A percentile compares a stretch with the other conserved stretches of the same genome.
Conservation (phyloP, 2,113 vertebrate genomes). For the Phaetusa simplex region DNA sequence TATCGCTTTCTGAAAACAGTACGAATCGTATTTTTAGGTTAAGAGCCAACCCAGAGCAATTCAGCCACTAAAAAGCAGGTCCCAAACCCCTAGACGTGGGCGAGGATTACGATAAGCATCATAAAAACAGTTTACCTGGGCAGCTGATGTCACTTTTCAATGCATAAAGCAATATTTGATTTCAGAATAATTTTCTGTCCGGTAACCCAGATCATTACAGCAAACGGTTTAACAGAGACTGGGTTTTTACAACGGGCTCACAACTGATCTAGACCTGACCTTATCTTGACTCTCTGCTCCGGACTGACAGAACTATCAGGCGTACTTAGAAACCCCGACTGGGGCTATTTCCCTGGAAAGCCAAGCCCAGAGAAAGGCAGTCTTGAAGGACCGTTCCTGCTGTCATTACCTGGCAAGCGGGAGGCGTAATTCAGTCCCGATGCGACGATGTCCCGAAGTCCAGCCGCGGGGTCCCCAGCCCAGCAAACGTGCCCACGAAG, state of each 20-base stretch:
- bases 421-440: neutral
- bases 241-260: neutral
- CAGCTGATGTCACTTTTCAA: neutral
- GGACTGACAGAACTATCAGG: neutral
- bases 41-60: neutral
- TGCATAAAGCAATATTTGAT: neutral
- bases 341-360: neutral
- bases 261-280: neutral
- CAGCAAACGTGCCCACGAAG: neutral
- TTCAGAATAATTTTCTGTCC: neutral
- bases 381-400: neutral
- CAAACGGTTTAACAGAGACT: neutral
- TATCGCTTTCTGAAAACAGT: neutral
- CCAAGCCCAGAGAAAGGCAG: neutral
- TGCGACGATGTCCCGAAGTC: neutral
- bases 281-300: neutral
- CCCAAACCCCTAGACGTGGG: neutral
- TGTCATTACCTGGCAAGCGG: neutral
- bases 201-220: neutral
- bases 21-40: neutral
- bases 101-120: neutral
- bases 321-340: neutral
- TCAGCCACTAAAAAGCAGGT: neutral
- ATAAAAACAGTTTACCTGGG: neutral
- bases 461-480: neutral